Conservation (phyloP, 2,888 invertebrate genomes). For the Tinea pellionella region DNA sequence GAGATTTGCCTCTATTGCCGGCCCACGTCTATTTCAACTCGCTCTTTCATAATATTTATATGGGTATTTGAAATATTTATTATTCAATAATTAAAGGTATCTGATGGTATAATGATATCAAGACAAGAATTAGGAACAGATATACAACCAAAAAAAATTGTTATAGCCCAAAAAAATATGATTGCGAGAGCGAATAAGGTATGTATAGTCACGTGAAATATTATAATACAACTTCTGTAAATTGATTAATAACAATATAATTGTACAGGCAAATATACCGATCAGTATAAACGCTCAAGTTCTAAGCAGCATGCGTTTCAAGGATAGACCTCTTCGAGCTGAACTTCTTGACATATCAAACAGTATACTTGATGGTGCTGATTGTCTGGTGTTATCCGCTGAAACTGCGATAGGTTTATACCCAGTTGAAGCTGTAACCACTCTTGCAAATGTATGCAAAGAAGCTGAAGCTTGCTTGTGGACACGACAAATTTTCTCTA, state of each 20-base stretch:
- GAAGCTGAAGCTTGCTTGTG: slow-evolving; percentile 80
- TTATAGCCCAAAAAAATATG: slow-evolving; percentile 67
- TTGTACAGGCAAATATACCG: slow-evolving; percentile 42
- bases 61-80: neutral
- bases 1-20: no score
- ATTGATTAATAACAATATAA: neutral
- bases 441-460: slow-evolving; percentile 62
- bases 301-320: slow-evolving; percentile 42
- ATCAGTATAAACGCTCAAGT: slow-evolving; percentile 41
- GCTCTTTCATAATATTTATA: neutral
- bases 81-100: slow-evolving; percentile 31
- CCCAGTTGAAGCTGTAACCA: slow-evolving; percentile 61
- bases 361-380: slow-evolving; percentile 79
- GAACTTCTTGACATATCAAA: slow-evolving; percentile 78
- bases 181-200: slow-evolving; percentile 59
- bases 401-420: slow-evolving; percentile 76
- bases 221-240: neutral
- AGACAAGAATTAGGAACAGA: slow-evolving; percentile 66
- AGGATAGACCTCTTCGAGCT: slow-evolving; percentile 56
- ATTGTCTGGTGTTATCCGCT: slow-evolving; percentile 75
- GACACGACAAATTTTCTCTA: slow-evolving; percentile 53
- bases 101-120: slow-evolving; percentile 78
- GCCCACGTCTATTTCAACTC: no score
- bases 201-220: slow-evolving; percentile 11
- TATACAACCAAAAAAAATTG: slow-evolving; percentile 56